Evolutionary conservation across 2,113 vertebrate species (phyloP), one percentile per base, ranked within the genome.

Genomic region (Pandion haliaetus): DNA sequence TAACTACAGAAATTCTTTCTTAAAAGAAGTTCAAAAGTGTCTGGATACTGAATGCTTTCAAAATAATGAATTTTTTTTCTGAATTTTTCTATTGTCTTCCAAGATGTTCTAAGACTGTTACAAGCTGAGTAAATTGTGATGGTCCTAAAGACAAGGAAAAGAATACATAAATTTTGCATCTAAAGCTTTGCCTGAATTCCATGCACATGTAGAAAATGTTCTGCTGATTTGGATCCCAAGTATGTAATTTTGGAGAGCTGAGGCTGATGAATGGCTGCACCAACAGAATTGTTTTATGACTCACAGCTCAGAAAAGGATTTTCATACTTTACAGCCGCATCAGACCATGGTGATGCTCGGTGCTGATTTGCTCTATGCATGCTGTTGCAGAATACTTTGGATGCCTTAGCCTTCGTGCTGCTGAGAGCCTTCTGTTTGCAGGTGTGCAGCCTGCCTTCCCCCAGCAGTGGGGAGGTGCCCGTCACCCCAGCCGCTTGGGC

Each of bases 241-340:
- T 49, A 80, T 44, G 74, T 93, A 96, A 90, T 90, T 97, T 94
- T 90, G 91, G 93, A 93, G 40, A 55, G 40, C 66, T 10, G 21
- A 87, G 25, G 17, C 52, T 93, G 92, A 82, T 90, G 62, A 97
- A 91, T 58, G 74, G 63, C 57, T 73, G 59, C 47, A 61, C 49
- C 28, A 34, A 82, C 40, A 82, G 79, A 95, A 82, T 34, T 40
- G 62, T 19, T 89, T 82, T 76, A 84, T 82, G 89, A 86, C 84
- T 97, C 87, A 95, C 19, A 82, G 66, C 65, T 96, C 38, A 50
- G 65, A 76, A 85, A 83, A 82, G 34, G 44, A 52, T 74, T 91
- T 94, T 90, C 38, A 14, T 63, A 49, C 29, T 79, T 73, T 25
- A 38, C 20, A 77, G 14, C 20, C 54, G 62, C 49, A 49, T 55